Base-by-base conservation (phyloP, 1,140 invertebrate genomes). In the Neomicropteryx cornuta region DNA sequence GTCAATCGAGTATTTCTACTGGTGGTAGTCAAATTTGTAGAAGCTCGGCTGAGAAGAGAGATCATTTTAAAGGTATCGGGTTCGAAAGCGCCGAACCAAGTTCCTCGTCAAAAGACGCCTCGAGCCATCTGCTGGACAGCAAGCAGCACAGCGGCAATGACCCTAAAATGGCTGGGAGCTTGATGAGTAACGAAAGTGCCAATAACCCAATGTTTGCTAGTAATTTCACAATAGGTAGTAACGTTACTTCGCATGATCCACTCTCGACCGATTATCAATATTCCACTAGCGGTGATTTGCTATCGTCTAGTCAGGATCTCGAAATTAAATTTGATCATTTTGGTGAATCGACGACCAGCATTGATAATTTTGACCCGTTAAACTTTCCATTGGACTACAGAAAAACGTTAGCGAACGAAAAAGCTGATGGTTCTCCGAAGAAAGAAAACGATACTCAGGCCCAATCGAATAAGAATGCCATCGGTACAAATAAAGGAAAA, bases 311-410 rank as follows among this genome's bases (percentile, higher is more conserved):
- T 19, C 53, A 64, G 31, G 66, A 68, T 53, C 48, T 68, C 27
- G 66, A 68, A 30, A 68, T 68, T 60, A 68, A 66, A 41, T 67
- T 68, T 40, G 66, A 68, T 47, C 64, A 68, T 50, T 68, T 67
- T 28, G 66, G 62, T 2, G 66, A 68, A 43, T 60, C 60, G 0
- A 57, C 56, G 2, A 56, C 53, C 0, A 62, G 62, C 52, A 33
- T 64, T 17, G 60, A 62, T 4, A 50, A 49, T 30, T 34, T 49
- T n/a, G 49, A 51, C 10, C 42, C 40, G 2, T 33, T 49, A 3
- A 51, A 49, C 32, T 46, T 51, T 28, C 18, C 43, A 49, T 32
- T 8, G 23, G 13, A 27, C 23, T 27, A 8, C 23, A 27, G 23
- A 27, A 27, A 8, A 27, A 27, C 23, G 23, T 13, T 8, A 27